Evolutionary conservation across 2,888 invertebrate genomes (phyloP).

Genomic region (Sphaeridia pumilis): DNA sequence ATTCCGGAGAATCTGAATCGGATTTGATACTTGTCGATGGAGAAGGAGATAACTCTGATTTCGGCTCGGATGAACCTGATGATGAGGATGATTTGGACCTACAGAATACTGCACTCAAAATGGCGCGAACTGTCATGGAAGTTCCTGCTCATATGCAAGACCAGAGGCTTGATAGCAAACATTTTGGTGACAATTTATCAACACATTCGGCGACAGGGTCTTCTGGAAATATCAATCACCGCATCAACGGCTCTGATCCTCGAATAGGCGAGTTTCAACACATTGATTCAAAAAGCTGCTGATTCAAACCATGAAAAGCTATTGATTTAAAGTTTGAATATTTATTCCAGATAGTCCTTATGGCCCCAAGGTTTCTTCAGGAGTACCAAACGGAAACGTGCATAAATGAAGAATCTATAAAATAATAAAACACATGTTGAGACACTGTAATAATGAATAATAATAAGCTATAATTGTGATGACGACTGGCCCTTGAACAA

Average conservation of each 20-base stretch:
- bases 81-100: constrained; percentile 27
- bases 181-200: constrained; percentile 9
- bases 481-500: no score
- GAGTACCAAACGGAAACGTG: constrained; percentile 8
- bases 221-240: constrained; percentile 10
- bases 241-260: not conserved
- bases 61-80: constrained; percentile 30
- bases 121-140: constrained; percentile 15
- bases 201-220: constrained; percentile 13
- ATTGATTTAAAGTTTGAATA: not conserved
- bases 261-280: not conserved
- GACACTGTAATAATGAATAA: no score
- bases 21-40: constrained; percentile 33
- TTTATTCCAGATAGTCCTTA: constrained; percentile 3
- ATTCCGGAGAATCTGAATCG: constrained; percentile 31
- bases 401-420: not conserved
- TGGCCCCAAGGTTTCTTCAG: constrained; percentile 6
- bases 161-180: constrained; percentile 14
- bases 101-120: constrained; percentile 14
- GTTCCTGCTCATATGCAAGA: constrained; percentile 14
- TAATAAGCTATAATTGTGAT: no score
- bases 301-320: not conserved
- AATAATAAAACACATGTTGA: no score
- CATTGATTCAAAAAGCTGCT: not conserved
- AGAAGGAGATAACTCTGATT: constrained; percentile 27